Evolutionary conservation across 2,797 vertebrate genomes (phyloP).

Genomic region (Enteromius viviparus): DNA sequence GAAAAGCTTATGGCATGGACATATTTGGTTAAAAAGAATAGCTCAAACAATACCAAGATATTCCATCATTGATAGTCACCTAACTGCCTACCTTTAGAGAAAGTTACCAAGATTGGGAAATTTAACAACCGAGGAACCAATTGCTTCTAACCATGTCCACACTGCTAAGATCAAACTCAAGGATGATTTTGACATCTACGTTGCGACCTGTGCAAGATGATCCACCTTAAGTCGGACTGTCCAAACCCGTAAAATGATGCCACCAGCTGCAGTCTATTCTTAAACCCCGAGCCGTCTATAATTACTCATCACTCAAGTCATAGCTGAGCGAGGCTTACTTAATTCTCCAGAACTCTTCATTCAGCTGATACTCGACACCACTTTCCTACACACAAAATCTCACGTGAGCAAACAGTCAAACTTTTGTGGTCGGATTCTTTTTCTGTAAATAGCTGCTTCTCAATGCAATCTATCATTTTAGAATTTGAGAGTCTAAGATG

Average conservation of each 20-base stretch:
- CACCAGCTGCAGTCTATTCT: conserved; percentile 77
- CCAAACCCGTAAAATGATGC: conserved; percentile 59
- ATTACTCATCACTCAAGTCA: conserved; percentile 58
- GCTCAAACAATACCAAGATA: conserved; percentile 1
- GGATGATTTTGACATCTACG: not conserved
- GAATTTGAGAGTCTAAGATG: not conserved
- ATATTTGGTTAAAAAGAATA: not conserved
- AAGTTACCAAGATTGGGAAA: not conserved
- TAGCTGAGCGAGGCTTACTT: conserved; percentile 39
- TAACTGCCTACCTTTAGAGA: not conserved
- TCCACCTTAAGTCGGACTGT: conserved; percentile 49
- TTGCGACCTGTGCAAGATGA: conserved; percentile 49
- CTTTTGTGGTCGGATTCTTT: not conserved
- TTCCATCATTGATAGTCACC: not conserved
- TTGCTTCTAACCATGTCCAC: not conserved
- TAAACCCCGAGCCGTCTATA: conserved; percentile 62
- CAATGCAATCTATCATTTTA: not conserved
- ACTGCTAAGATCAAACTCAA: not conserved
- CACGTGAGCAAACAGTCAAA: conserved; percentile 8
- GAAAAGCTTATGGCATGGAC: not conserved
- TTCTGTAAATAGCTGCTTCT: not conserved
- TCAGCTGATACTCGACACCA: conserved; percentile 3
- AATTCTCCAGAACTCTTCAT: conserved; percentile 34
- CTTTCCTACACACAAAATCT: conserved; percentile 26
- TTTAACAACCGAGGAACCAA: not conserved